A percentile compares a stretch with the other conserved stretches of the same genome.
These are phyloP conservation scores for Alauda arvensis DNA, from an alignment of 2,797 vertebrate species.

Conservation along the genomic window DNA sequence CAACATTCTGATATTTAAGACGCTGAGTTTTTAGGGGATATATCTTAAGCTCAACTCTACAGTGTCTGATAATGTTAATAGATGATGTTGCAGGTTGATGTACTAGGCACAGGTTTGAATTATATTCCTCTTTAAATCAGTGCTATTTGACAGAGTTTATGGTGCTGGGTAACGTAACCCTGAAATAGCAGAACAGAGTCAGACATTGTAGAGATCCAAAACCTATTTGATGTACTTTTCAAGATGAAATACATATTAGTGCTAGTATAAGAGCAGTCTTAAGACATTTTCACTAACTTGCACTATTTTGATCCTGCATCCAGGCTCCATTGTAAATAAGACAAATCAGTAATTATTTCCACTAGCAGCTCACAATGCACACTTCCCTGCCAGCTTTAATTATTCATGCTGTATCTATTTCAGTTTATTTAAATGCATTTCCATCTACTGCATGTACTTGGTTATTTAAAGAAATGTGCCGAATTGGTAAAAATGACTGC, in stretches of 20 bases:
- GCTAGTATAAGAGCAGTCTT: constrained; percentile 13
- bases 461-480: constrained; percentile 48
- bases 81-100: not conserved
- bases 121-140: constrained; percentile 17
- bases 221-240: not conserved
- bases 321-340: constrained; percentile 42
- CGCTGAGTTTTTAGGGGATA: not conserved
- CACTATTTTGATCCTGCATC: constrained; percentile 15
- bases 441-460: constrained; percentile 13
- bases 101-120: not conserved
- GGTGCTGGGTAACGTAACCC: not conserved
- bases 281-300: constrained; percentile 24
- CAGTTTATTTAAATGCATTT: constrained; percentile 42
- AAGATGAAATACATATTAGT: constrained; percentile 3
- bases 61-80: constrained; percentile 3
- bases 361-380: not conserved
- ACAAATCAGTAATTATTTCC: constrained; percentile 55
- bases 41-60: not conserved
- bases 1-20: constrained; percentile 7
- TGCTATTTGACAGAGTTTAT: not conserved
- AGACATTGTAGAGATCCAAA: not conserved
- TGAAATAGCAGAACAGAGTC: not conserved
- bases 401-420: constrained; percentile 62
- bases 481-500: constrained; percentile 35
- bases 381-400: constrained; percentile 52